A percentile compares a stretch with the other conserved stretches of the same genome.
These are phyloP conservation scores for Lasius platythorax DNA, from an alignment of 2,888 invertebrate species.

Conservation along the genomic window DNA sequence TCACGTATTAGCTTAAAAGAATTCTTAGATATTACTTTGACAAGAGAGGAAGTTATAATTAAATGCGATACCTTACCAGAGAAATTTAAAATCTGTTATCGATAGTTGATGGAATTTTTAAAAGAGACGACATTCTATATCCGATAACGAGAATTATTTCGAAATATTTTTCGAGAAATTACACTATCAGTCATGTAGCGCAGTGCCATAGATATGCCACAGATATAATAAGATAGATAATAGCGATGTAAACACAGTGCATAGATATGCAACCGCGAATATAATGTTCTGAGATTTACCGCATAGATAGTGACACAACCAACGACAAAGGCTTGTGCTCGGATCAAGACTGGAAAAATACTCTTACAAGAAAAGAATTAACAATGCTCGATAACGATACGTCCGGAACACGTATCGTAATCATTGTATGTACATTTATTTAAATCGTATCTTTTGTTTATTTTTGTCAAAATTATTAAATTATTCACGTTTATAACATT, in stretches of 20 bases:
- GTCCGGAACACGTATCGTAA: background rate
- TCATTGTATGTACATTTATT: background rate
- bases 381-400: slow-evolving; percentile 2
- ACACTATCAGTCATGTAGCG: background rate
- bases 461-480: background rate
- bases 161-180: slow-evolving; percentile 5
- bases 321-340: slow-evolving; percentile 6
- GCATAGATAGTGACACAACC: slow-evolving; percentile 27
- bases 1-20: background rate
- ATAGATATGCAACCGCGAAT: slow-evolving; percentile 6
- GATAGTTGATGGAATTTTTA: background rate
- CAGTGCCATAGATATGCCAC: slow-evolving; percentile 16
- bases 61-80: background rate
- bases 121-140: slow-evolving; percentile 10
- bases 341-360: background rate
- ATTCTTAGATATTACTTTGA: background rate
- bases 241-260: slow-evolving; percentile 32
- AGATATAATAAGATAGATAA: slow-evolving; percentile 39
- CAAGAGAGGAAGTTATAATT: background rate
- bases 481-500: background rate
- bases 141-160: slow-evolving; percentile 10
- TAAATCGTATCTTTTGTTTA: background rate
- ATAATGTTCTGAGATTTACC: slow-evolving; percentile 24
- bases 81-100: background rate
- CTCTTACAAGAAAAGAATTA: slow-evolving; percentile 9